phyloP scores from a whole-genome alignment of 2,797 vertebrate species.

The Eulemur albifrons region DNA sequence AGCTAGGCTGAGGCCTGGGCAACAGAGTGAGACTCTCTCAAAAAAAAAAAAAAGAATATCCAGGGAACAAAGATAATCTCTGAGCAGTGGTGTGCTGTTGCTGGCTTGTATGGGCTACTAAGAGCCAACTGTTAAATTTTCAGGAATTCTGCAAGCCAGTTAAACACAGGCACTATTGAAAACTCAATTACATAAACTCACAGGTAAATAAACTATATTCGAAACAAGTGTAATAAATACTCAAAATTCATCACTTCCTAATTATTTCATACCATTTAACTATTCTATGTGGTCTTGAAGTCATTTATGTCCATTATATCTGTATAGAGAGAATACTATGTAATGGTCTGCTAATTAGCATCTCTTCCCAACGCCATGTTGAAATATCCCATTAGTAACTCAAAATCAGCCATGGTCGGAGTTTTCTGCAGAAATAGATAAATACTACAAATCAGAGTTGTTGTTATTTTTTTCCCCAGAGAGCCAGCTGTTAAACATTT shows the following conservation, averaged over 20 bases:
- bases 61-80: background rate
- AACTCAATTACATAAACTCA: background rate
- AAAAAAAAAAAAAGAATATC: background rate
- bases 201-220: constrained; percentile 5
- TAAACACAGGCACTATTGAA: background rate
- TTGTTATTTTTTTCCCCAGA: background rate
- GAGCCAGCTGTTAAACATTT: background rate
- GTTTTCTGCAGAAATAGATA: background rate
- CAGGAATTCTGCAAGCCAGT: background rate
- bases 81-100: background rate
- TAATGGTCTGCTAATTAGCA: background rate
- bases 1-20: too few species aligned
- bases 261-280: background rate
- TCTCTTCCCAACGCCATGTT: background rate
- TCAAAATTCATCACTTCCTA: background rate
- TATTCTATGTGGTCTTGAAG: background rate
- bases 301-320: background rate
- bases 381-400: background rate
- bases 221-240: background rate
- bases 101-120: background rate
- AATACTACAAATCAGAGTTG: background rate
- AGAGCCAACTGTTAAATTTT: background rate
- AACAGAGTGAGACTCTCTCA: too few species aligned
- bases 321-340: background rate
- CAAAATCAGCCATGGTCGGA: background rate